Evolutionary conservation across 2,888 invertebrate genomes (phyloP).

Genomic region (Aethes cnicana): DNA sequence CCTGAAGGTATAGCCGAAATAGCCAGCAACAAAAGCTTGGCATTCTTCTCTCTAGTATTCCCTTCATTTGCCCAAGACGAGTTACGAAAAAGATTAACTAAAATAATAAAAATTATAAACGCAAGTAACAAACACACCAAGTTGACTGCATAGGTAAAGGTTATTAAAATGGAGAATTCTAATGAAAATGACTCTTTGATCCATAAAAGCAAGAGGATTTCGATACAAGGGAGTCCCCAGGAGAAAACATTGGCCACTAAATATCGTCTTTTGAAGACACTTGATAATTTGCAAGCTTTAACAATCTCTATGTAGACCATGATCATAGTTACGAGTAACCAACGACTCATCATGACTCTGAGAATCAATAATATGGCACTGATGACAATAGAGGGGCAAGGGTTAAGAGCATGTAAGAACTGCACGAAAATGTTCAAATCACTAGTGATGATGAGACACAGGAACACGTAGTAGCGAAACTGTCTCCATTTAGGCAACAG

Average conservation of each 20-base stretch:
- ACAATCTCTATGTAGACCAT: background rate
- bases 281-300: background rate
- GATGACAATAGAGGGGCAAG: background rate
- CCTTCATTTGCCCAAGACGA: background rate
- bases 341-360: background rate
- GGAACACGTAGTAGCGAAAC: background rate
- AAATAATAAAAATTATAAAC: background rate
- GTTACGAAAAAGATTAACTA: background rate
- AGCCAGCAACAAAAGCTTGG: background rate
- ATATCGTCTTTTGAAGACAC: background rate
- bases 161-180: background rate
- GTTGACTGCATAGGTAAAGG: background rate
- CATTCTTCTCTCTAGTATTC: background rate
- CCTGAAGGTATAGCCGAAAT: slow-evolving; percentile 9
- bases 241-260: background rate
- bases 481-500: background rate
- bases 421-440: background rate
- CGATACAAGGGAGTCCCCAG: background rate
- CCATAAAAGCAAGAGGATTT: background rate
- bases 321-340: background rate
- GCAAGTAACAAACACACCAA: background rate
- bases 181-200: background rate
- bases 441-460: background rate
- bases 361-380: background rate
- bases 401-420: background rate